Evolutionary conservation across 2,797 vertebrate species (phyloP).

Genomic region (Sebastes wilsoni): DNA sequence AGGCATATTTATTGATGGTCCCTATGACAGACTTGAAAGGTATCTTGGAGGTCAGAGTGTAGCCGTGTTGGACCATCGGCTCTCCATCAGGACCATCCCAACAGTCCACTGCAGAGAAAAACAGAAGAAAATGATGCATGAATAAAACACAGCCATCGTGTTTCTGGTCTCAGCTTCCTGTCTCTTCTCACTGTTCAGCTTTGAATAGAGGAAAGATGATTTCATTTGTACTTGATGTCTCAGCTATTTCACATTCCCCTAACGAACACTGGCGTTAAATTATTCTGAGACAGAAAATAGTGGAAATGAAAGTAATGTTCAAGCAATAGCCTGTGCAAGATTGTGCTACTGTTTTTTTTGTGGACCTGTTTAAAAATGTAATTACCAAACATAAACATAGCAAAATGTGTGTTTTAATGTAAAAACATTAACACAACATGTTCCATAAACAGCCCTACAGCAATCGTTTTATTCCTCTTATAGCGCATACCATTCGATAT

Average conservation of each 20-base stretch:
- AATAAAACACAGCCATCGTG: neutral
- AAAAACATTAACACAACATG: neutral
- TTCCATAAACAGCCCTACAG: neutral
- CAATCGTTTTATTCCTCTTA: neutral
- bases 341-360: neutral
- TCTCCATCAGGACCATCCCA: constrained; percentile 98
- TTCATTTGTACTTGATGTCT: neutral
- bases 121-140: constrained; percentile 5
- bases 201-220: neutral
- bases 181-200: neutral
- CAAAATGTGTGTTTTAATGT: neutral
- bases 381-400: neutral
- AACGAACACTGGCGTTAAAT: neutral
- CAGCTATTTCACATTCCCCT: neutral
- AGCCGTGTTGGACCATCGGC: constrained; percentile 96
- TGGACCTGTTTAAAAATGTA: neutral
- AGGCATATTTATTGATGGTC: constrained; percentile 95
- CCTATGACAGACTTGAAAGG: constrained; percentile 94
- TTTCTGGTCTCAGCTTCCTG: neutral
- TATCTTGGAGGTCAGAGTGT: constrained; percentile 98
- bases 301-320: neutral
- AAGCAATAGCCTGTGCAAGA: neutral
- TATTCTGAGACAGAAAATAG: neutral
- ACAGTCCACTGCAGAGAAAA: constrained; percentile 89
- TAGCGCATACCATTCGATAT: neutral